Evolutionary conservation across 2,113 vertebrate species (phyloP), one percentile per base, ranked within the genome.

Genomic region (Notarius lentiginosus): DNA sequence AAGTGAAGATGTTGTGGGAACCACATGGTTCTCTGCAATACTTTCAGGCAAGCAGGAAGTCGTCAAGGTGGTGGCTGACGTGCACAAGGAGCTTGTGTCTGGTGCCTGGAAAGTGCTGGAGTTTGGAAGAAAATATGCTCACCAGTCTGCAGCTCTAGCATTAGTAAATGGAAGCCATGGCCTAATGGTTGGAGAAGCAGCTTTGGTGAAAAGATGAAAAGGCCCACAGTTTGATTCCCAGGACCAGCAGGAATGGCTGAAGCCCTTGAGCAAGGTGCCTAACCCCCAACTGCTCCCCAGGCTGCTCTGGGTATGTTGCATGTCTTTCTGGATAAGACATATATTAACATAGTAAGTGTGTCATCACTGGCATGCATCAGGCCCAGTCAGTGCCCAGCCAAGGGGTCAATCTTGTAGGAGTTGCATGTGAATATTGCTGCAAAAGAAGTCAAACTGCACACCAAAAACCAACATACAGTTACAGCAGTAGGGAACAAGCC

Each of bases 1-100:
- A 97, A 41, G 97, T 96, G 60, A 97, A 97, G 97, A 99, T 99
- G 96, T 99, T 99, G 92, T 98, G 97, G 14, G 97, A 95, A 0
- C 97, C 97, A 86, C 97, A 99, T 70, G 94, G 94, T 90, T 99
- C 97, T 86, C 97, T 97, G 87, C 96, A 96, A 95, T 97, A 99
- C 93, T 97, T 99, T 96, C 98, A 99, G 61, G 96, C 97, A 55
- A 99, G 96, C 61, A 99, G 96, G 97, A 99, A 99, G 94, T 99
- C 98, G 83, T 99, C 98, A 84, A 17, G 98, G 94, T 97, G 97
- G 93, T 99, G 98, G 90, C 97, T 96, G 91, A 99, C 94, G 75
- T 97, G 94, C 94, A 99, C 27, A 5, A 70, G 14, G 66, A 70
- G 27, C 14, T 34, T 7, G 14, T 47, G 34, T 18, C 17, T 47